Evolutionary conservation across 1,140 invertebrate genomes (phyloP).

Genomic region (Hydropsyche tenuis): DNA sequence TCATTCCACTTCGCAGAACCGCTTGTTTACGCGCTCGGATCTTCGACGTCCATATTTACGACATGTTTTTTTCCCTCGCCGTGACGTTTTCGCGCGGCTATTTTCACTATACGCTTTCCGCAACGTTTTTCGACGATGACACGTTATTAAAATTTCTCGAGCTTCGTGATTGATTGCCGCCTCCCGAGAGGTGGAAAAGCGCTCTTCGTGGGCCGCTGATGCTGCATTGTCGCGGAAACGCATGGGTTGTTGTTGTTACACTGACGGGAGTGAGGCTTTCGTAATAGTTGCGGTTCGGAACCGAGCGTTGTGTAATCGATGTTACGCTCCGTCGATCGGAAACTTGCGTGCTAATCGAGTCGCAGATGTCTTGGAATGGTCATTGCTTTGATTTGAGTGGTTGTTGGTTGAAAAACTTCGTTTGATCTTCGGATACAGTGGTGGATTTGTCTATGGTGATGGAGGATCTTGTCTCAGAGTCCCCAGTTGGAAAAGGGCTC

Average conservation of each 20-base stretch:
- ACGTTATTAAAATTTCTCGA: background rate
- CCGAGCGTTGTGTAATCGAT: background rate
- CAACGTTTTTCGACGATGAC: background rate
- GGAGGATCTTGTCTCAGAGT: too few relatives aligned
- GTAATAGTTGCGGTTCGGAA: constrained; percentile 2
- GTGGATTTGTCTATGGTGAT: too few relatives aligned
- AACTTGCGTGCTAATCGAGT: background rate
- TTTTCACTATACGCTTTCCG: background rate
- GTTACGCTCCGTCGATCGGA: background rate
- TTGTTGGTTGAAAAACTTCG: too few relatives aligned
- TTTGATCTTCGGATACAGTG: too few relatives aligned
- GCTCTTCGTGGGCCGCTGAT: constrained; percentile 1
- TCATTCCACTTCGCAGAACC: background rate
- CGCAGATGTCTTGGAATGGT: background rate
- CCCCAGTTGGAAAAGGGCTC: too few relatives aligned
- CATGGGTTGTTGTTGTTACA: background rate
- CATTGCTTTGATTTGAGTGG: too few relatives aligned
- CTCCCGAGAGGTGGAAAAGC: too few relatives aligned
- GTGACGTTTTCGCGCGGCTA: too few relatives aligned
- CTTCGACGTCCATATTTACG: background rate
- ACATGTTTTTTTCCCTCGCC: background rate
- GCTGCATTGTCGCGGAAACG: constrained; percentile 12
- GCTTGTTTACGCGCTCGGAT: background rate
- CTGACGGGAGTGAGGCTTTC: background rate
- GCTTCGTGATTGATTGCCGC: background rate